Base-by-base conservation (phyloP, 1,140 invertebrate genomes). In the Melipona quadrifasciata region DNA sequence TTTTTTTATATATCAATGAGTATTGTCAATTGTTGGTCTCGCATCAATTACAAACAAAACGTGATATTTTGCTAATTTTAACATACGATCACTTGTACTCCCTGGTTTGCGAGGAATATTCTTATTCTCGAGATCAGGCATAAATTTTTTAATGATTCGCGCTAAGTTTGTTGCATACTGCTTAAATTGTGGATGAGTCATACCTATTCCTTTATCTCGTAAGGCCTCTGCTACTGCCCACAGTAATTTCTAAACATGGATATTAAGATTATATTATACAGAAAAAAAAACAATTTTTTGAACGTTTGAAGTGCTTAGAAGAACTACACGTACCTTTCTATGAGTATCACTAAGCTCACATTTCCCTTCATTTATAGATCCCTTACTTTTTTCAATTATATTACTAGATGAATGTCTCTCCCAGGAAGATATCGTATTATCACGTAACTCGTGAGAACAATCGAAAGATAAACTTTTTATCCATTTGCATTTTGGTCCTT, bases 211-310 rank as follows among this genome's bases (percentile, higher is more conserved):
- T 93, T 96, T 96, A 31, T 93, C 92, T 51, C 96, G 94, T 31
- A 97, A 92, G 1, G 96, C 96, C 90, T 96, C 96, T 2, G 96
- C 95, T 64, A 97, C 96, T 0, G 96, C 96, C 96, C 96, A 97
- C 21, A 97, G 91, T 74, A 97, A 93, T 95, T 97, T 97, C 96
- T 97, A 89, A 73, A 93, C 95, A 84, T 83, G 51, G 85, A 76
- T 86, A 75, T 73, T 82, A 51, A 8, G 64, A 65, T 11, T 68
- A 65, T 11, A 71, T 19, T 58, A 71, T 57, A 65, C 51, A 10
- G 39, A 47, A 10, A 70, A 51, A 79, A 64, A 57, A 8, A 27
- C 19, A 27, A 11, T 17, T 57, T 5, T 70, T 6, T 24, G 67
- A 57, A 64, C 55, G 10, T 55, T 58, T 68, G 68, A 78, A 70